These are phyloP conservation scores for Protobothrops mucrosquamatus DNA, from an alignment of 2,113 vertebrate genomes.

Conservation along the genomic window DNA sequence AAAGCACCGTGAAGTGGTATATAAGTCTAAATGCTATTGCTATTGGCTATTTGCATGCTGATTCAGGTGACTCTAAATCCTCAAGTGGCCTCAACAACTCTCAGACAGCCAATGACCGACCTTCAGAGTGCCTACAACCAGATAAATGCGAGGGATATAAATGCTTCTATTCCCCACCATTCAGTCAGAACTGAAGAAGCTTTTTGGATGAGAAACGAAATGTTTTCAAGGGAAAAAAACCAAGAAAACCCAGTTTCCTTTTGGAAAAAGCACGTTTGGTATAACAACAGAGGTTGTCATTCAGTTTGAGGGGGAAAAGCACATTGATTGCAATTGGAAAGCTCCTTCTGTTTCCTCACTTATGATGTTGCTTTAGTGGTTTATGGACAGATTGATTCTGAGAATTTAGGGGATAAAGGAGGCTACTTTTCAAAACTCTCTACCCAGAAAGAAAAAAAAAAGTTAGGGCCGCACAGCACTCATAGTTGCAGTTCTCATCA, in stretches of 20 bases:
- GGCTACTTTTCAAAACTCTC: not conserved
- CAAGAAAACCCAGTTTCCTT: not conserved
- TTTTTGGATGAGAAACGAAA: not conserved
- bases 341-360: not conserved
- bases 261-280: not conserved
- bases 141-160: not conserved
- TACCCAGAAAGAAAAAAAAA: not conserved
- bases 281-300: not conserved
- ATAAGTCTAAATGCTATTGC: not conserved
- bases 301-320: not conserved
- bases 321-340: not conserved
- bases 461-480: not conserved
- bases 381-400: not conserved
- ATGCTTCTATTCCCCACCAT: not conserved
- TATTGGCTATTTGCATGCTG: not conserved
- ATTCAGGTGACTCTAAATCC: not conserved
- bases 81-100: not conserved
- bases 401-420: not conserved
- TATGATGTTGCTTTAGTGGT: not conserved
- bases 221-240: not conserved
- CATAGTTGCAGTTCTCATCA: not conserved
- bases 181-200: not conserved
- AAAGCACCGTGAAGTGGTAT: too few species aligned
- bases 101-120: not conserved
- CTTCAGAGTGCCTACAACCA: not conserved